Percentiles rank a stretch among this genome's conserved stretches.
Evolutionary conservation across 2,113 vertebrate genomes (phyloP).

Genomic region (Oncorhynchus kisutch): DNA sequence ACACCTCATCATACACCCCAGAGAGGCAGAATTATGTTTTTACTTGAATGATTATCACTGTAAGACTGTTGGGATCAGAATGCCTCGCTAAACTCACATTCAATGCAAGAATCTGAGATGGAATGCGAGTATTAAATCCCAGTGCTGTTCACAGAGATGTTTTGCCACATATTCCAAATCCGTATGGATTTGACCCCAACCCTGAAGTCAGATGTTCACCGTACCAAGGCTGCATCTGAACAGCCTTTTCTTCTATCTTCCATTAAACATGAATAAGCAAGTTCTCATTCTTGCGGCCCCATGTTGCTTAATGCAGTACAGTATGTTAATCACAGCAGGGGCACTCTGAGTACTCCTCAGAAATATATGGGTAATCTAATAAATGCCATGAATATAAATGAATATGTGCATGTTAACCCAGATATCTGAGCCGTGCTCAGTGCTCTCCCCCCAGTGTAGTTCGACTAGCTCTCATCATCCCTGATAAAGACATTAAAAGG

Average conservation of each 20-base stretch:
- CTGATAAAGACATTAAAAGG: no score
- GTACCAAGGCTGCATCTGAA: background rate
- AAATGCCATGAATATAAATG: background rate
- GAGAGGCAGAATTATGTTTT: no score
- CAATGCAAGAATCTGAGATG: no score
- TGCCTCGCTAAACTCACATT: no score
- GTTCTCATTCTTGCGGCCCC: background rate
- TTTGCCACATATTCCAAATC: background rate
- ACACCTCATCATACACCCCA: no score
- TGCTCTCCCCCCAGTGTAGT: background rate
- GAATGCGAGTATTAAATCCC: no score
- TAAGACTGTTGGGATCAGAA: background rate
- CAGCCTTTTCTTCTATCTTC: background rate
- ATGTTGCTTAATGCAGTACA: background rate
- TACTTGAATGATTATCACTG: no score
- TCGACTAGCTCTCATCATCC: no score
- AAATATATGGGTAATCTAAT: constrained; percentile 2
- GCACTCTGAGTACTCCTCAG: background rate
- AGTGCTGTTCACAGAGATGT: background rate
- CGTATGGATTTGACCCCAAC: background rate
- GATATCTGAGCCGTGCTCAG: background rate
- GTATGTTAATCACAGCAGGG: background rate
- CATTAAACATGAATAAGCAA: constrained; percentile 4
- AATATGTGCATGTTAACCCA: background rate
- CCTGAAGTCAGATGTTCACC: background rate